Evolutionary conservation across 2,113 vertebrate genomes (phyloP), one percentile per base, ranked within the genome.

Genomic region (Astur gentilis): DNA sequence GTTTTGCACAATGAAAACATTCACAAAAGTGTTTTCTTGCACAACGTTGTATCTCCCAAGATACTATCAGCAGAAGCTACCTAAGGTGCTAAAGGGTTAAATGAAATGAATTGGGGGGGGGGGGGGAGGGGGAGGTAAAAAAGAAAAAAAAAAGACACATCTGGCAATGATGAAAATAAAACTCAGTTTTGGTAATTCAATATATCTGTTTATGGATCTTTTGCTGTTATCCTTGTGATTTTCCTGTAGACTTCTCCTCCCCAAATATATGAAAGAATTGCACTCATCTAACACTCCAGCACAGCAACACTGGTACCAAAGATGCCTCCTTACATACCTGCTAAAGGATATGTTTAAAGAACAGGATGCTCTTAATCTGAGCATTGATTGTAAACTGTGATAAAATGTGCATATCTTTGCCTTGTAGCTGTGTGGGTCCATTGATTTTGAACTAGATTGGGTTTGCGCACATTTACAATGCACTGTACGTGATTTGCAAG

Each of bases 1-100:
- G 52, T 67, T 97, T 96, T 84, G 62, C 58, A 83, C 71, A 75
- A 94, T 55, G n/a, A 91, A 98, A 97, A 96, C 93, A 96, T 23
- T 27, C 90, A 92, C 64, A 91, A 54, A 97, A 96, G 23, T 70
- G 38, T 70, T 96, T 91, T 83, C 76, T 40, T 97, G 69, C n/a
- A 75, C 88, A 94, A 88, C 16, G 76, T 82, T 77, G 4, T 87
- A 52, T 96, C 65, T 87, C 80, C 71, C 76, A 95, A 67, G 77
- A 93, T 61, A 87, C 69, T 27, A 87, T 60, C 83, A 75, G 54
- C 13, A 65, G 55, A 94, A 92, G 62, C 61, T 94, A 69, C 61
- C 26, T 90, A 14, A 50, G 90, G 76, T 64, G 55, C 49, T 93
- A 76, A 96, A 87, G 3, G 50, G 52, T 85, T 91, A 93, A 95